A percentile compares a stretch with the other conserved stretches of the same genome.
phyloP scores from a whole-genome alignment of 2,113 vertebrate species.

The Petrocephalus zakoni region DNA sequence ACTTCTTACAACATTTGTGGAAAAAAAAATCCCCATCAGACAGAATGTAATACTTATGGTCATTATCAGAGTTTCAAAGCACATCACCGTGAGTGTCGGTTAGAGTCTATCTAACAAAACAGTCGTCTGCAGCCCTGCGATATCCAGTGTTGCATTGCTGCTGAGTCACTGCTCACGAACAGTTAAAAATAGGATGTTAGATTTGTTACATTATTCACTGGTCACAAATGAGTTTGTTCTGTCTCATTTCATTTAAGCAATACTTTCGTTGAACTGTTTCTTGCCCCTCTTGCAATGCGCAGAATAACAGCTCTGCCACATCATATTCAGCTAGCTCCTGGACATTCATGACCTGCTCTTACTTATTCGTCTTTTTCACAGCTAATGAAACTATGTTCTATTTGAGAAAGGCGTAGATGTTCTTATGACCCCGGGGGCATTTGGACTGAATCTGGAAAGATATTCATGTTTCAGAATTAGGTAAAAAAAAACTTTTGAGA shows the following conservation, averaged over 20 bases:
- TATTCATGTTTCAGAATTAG: not conserved
- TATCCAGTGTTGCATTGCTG: constrained; percentile 31
- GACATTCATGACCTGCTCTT: not conserved
- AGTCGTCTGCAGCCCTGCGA: constrained; percentile 46
- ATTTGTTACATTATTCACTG: no score
- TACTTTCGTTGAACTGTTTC: not conserved
- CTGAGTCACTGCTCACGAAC: constrained; percentile 6
- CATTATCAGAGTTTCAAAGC: constrained; percentile 10
- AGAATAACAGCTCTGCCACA: not conserved
- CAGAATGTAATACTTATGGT: not conserved
- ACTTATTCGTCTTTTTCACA: not conserved
- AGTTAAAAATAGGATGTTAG: constrained; percentile 38
- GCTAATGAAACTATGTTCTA: not conserved
- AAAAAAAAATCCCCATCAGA: constrained; percentile 12
- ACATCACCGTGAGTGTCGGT: constrained; percentile 16
- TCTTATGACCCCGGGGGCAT: not conserved
- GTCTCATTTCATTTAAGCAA: not conserved
- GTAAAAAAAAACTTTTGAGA: not conserved
- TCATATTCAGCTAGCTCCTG: not conserved
- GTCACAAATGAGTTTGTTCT: not conserved
- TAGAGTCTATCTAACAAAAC: constrained; percentile 38
- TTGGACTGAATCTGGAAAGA: not conserved
- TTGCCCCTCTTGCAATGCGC: not conserved
- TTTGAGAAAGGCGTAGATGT: not conserved
- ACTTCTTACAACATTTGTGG: not conserved